Evolutionary conservation across 2,797 vertebrate species (phyloP), one percentile per base, ranked within the genome.

Genomic region (Takifugu ocellatus): DNA sequence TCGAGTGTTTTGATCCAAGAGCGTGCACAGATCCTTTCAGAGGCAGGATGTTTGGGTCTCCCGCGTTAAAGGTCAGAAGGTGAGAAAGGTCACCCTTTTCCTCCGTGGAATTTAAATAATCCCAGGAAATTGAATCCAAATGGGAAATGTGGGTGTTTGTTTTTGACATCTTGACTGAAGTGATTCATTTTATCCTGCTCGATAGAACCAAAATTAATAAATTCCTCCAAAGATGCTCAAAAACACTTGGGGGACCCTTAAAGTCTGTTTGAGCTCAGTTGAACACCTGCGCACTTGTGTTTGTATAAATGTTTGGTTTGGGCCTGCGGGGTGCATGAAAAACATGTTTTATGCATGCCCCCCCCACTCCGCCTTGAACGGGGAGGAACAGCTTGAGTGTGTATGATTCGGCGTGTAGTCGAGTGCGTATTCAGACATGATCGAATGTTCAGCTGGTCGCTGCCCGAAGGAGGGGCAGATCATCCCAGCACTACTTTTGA

Each of bases 401-500:
- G 27, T 58, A 39, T 61, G 48, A 21, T 39, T 63, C 15, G 21
- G 29, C 7, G 47, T 49, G 60, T 63, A 46, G 42, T 57, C n/a
- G 2, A 21, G 52, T 45, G n/a, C n/a, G 31, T 10, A n/a, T 24
- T 25, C 43, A 25, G 21, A 49, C 57, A 56, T 49, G 43, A 57
- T 55, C 50, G 25, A 47, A 59, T 57, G 43, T 64, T 67, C 51
- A 12, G 52, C 58, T 5, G 45, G 29, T 5, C 64, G 54, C 43
- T 42, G 54, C 56, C 10, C 49, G 25, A 61, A 49, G 62, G 65
- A 74, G 62, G 49, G 63, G 51, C 62, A 42, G 56, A 69, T 74
- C 49, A 71, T 58, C 67, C 49, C 43, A 48, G 58, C 43, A 46
- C 75, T 74, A 82, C 65, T 66, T 51, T 66, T 72, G 56, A 67